These are phyloP conservation scores for Pyxicephalus adspersus DNA, from an alignment of 2,113 vertebrate species.

Conservation along the genomic window DNA sequence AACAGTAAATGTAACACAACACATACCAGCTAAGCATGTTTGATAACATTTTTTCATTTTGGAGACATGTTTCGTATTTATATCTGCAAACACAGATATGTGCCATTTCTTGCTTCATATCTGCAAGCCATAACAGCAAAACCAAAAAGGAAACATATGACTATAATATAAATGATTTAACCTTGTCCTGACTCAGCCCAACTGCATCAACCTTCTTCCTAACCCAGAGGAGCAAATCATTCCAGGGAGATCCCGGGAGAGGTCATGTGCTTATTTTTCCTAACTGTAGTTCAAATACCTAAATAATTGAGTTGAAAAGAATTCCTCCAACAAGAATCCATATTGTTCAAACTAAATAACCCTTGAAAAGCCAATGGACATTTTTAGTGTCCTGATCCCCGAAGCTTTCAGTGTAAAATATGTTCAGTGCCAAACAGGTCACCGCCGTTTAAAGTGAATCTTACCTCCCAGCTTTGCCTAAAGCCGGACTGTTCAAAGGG, in stretches of 20 bases:
- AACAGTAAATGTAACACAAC: too few species aligned
- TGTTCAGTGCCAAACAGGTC: background rate
- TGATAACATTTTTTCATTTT: too few species aligned
- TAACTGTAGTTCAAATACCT: conserved; percentile 12
- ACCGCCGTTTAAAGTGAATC: background rate
- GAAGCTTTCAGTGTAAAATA: conserved; percentile 8
- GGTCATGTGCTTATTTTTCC: conserved; percentile 32
- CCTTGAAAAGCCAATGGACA: background rate
- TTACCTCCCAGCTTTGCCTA: background rate
- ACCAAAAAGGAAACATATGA: background rate
- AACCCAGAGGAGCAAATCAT: conserved; percentile 9
- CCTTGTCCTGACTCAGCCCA: background rate
- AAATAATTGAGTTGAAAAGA: conserved; percentile 37
- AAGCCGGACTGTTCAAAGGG: background rate
- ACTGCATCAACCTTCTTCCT: background rate
- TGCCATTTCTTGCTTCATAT: too few species aligned
- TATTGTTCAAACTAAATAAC: conserved; percentile 22
- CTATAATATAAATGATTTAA: background rate
- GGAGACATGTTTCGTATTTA: too few species aligned
- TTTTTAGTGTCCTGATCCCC: background rate
- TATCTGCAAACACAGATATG: too few species aligned
- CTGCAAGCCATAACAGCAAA: background rate
- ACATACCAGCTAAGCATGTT: too few species aligned
- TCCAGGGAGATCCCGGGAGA: conserved; percentile 15
- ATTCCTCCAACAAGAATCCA: conserved; percentile 30